Conservation (phyloP, 2,888 invertebrate species). For the Eueremaeus valkanovi region DNA sequence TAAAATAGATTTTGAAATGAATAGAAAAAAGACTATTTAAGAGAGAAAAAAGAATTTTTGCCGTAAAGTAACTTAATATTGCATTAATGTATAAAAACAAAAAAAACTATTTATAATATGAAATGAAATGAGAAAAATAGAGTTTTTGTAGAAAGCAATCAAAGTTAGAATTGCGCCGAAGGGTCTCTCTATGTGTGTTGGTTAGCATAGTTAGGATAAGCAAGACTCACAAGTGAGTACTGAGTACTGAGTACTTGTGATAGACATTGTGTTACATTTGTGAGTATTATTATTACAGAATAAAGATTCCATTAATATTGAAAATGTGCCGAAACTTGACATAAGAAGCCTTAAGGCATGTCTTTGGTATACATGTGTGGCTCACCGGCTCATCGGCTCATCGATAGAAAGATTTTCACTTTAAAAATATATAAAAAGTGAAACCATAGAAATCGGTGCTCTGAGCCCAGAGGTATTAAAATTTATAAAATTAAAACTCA, state of each 20-base stretch:
- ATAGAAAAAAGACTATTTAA: no score
- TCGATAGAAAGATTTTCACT: no score
- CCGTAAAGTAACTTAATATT: no score
- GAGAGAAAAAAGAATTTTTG: no score
- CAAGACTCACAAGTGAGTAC: no score
- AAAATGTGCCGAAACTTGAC: constrained; percentile 31
- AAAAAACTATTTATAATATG: background rate
- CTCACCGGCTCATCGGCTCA: no score
- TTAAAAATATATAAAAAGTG: no score
- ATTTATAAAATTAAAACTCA: no score
- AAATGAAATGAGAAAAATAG: background rate
- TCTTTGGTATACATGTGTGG: no score
- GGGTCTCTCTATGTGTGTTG: background rate
- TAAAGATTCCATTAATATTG: constrained; percentile 32
- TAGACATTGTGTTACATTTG: constrained; percentile 1
- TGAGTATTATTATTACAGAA: constrained; percentile 21
- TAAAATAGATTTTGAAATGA: no score
- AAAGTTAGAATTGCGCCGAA: background rate
- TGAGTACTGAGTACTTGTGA: no score
- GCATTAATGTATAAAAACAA: background rate
- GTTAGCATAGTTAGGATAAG: no score
- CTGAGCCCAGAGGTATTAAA: background rate
- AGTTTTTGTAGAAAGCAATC: background rate
- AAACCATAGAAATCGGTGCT: background rate
- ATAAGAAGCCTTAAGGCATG: constrained; percentile 23